A percentile compares a stretch with the other conserved stretches of the same genome.
Conservation (phyloP, 2,113 vertebrate genomes). For the Promerops cafer region DNA sequence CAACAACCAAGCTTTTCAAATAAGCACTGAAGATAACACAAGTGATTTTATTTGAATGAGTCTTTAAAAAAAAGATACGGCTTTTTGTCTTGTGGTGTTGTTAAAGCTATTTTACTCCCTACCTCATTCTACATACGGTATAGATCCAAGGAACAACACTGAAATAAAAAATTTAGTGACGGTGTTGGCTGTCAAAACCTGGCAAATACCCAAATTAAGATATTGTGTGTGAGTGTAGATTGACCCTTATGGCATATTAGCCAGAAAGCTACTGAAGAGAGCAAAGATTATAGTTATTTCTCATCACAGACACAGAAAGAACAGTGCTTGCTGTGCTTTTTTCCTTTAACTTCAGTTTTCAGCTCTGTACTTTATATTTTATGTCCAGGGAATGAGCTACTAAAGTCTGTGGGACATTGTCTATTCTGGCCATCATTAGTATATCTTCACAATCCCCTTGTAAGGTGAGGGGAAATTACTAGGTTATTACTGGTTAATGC, state of each 20-base stretch:
- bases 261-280: neutral
- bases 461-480: neutral
- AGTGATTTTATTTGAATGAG: neutral
- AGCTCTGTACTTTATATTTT: neutral
- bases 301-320: neutral
- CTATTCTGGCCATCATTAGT: neutral
- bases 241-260: neutral
- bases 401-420: neutral
- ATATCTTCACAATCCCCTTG: neutral
- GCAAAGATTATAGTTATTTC: neutral
- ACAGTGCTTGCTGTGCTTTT: neutral
- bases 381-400: neutral
- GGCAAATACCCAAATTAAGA: neutral
- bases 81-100: neutral
- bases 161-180: neutral
- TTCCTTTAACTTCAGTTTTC: neutral
- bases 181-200: neutral
- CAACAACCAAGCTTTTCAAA: neutral
- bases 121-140: neutral
- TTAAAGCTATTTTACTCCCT: neutral
- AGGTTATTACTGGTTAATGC: neutral
- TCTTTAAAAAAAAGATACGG: fast-evolving
- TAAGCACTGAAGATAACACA: neutral
- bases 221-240: neutral
- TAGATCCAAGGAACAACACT: neutral